phyloP scores from a whole-genome alignment of 2,797 vertebrate genomes.

The Paedocypris micromegethes region DNA sequence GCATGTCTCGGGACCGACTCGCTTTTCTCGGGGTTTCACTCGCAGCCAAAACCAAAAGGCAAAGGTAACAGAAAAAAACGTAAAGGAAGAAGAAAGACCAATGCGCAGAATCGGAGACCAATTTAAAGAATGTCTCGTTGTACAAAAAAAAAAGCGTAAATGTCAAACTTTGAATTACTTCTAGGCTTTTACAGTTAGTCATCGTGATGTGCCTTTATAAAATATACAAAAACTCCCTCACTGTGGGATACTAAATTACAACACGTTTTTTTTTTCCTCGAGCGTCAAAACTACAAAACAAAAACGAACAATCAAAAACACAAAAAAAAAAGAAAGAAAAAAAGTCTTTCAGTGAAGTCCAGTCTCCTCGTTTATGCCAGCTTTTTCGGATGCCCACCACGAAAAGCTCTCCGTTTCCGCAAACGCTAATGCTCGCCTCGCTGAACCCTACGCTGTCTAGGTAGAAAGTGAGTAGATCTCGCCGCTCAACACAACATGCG shows the following conservation, averaged over 20 bases:
- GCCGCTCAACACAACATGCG: slow-evolving; percentile 22
- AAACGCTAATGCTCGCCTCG: neutral
- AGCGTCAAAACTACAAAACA: slow-evolving; percentile 52
- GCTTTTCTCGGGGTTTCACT: slow-evolving; percentile 22
- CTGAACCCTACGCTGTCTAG: slow-evolving; percentile 38
- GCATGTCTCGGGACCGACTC: slow-evolving; percentile 41
- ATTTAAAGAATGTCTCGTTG: slow-evolving; percentile 6
- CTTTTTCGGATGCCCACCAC: slow-evolving; percentile 1
- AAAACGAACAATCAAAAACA: slow-evolving; percentile 60
- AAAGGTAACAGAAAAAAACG: slow-evolving; percentile 5
- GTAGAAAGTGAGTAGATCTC: slow-evolving; percentile 27
- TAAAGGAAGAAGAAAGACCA: slow-evolving; percentile 12
- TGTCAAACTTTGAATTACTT: slow-evolving; percentile 33
- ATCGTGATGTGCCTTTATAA: slow-evolving; percentile 19
- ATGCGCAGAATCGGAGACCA: slow-evolving; percentile 9
- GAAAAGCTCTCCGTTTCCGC: slow-evolving; percentile 24
- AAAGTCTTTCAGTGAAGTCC: slow-evolving; percentile 53
- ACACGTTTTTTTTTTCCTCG: slow-evolving; percentile 45
- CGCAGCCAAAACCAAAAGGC: slow-evolving; percentile 45
- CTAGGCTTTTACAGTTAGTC: slow-evolving; percentile 25
- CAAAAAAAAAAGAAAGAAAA: slow-evolving; percentile 34
- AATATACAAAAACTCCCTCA: slow-evolving; percentile 28
- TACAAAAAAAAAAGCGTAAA: slow-evolving; percentile 30
- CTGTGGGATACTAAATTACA: slow-evolving; percentile 55
- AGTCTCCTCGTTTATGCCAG: slow-evolving; percentile 49